Evolutionary conservation across 2,888 invertebrate genomes (phyloP).

Genomic region (Drosophila suboccidentalis): DNA sequence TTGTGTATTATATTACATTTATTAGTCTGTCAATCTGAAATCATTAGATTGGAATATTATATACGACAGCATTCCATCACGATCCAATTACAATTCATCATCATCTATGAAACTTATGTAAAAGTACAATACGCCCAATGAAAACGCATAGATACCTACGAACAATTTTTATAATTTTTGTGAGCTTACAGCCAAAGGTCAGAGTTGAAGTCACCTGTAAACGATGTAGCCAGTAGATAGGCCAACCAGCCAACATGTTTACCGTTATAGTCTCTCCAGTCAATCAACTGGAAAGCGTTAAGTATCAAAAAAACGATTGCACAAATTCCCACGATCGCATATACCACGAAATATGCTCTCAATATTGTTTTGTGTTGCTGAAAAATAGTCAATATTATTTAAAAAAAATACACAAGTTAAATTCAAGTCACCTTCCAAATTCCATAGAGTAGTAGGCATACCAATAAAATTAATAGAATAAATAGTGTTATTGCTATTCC

Average conservation of each 20-base stretch:
- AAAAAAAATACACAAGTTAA: neutral
- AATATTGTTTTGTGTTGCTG: neutral
- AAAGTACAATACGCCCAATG: conserved; percentile 4
- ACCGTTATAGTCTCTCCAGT: neutral
- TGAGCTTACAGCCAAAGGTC: neutral
- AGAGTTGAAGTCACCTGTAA: conserved; percentile 10
- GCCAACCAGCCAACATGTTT: neutral
- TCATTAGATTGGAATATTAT: neutral
- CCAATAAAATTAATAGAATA: neutral
- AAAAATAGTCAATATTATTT: neutral
- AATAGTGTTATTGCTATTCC: neutral
- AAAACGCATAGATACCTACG: conserved; percentile 5
- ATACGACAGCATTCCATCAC: neutral
- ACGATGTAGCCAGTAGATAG: neutral
- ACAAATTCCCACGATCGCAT: neutral
- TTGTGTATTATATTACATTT: neutral
- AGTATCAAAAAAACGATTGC: conserved; percentile 1
- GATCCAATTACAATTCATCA: conserved; percentile 1
- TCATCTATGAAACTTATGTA: neutral
- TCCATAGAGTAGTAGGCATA: neutral
- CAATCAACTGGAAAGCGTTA: conserved; percentile 8
- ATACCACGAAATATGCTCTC: neutral
- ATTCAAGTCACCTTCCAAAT: conserved; percentile 3
- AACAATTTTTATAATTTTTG: neutral
- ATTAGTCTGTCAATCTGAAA: neutral